These are phyloP conservation scores for Caloenas nicobarica DNA, from an alignment of 2,113 vertebrate genomes.

Conservation along the genomic window DNA sequence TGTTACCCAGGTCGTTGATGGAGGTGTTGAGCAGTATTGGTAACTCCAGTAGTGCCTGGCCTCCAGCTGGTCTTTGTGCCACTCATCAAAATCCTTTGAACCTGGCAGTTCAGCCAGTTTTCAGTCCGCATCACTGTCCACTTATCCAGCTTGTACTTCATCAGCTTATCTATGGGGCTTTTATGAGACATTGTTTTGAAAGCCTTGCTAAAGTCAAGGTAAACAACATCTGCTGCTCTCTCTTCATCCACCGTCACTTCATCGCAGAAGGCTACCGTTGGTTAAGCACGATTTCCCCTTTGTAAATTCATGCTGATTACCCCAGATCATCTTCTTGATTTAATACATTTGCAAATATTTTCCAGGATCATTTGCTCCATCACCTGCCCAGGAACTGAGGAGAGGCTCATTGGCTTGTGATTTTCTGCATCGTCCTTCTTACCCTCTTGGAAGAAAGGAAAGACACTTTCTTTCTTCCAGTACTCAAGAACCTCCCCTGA, in stretches of 20 bases:
- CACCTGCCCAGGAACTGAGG: neutral
- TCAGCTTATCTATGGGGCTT: conserved; percentile 11
- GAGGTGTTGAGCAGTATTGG: neutral
- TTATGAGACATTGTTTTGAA: conserved; percentile 18
- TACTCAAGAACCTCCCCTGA: neutral
- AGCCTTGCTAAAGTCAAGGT: conserved; percentile 19
- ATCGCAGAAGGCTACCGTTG: neutral
- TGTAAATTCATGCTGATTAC: neutral
- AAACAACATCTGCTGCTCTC: conserved; percentile 52
- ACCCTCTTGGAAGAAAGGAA: neutral
- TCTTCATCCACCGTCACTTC: neutral
- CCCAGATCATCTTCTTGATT: neutral
- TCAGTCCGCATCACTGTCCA: neutral
- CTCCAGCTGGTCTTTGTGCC: neutral
- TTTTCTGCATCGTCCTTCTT: neutral
- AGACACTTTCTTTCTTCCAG: neutral
- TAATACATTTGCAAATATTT: neutral
- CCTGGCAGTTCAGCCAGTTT: neutral
- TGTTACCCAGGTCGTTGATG: neutral
- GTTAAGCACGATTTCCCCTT: neutral
- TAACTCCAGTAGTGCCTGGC: rapidly evolving
- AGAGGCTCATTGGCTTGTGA: neutral
- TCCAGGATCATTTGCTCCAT: neutral
- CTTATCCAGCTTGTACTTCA: neutral
- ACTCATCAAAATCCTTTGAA: neutral